Evolutionary conservation across 23 tunicate genomes (phyloP).

Genomic region (Oikopleura dioica): DNA sequence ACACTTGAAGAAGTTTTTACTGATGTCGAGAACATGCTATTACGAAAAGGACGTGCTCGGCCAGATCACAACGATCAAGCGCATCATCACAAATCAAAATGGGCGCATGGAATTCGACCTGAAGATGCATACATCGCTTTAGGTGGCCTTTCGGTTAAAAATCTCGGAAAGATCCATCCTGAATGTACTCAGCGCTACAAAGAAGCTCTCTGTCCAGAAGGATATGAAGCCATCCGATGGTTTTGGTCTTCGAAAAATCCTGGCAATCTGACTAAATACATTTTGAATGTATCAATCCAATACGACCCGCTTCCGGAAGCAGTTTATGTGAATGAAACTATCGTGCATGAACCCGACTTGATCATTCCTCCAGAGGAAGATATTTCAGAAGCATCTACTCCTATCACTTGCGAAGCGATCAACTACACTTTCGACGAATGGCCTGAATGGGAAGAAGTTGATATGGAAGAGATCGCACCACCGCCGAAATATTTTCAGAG

Average conservation of each 20-base stretch:
- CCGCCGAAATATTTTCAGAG: not conserved
- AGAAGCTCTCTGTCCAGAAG: not conserved
- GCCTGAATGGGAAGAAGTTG: not conserved
- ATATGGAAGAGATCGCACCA: not conserved
- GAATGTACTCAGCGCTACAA: not conserved
- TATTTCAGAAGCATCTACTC: not conserved
- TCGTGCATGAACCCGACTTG: not conserved
- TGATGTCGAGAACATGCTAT: not conserved
- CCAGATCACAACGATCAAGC: slow-evolving; percentile 13
- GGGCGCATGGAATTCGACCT: slow-evolving; percentile 1
- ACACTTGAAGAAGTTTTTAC: not conserved
- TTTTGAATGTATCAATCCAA: not conserved
- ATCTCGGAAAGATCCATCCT: not conserved
- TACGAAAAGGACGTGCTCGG: not conserved
- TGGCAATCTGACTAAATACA: not conserved
- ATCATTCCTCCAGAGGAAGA: not conserved
- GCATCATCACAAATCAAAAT: slow-evolving; percentile 3
- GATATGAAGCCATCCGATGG: not conserved
- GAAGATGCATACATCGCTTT: not conserved
- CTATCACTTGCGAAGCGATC: not conserved
- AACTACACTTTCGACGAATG: not conserved
- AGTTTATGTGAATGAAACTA: not conserved
- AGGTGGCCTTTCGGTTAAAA: slow-evolving; percentile 4
- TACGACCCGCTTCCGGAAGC: not conserved
- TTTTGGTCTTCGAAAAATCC: slow-evolving; percentile 3